Percentiles rank a stretch among this genome's conserved stretches.
These are phyloP conservation scores for Pholis gunnellus DNA, from an alignment of 2,113 vertebrate species.

Conservation along the genomic window DNA sequence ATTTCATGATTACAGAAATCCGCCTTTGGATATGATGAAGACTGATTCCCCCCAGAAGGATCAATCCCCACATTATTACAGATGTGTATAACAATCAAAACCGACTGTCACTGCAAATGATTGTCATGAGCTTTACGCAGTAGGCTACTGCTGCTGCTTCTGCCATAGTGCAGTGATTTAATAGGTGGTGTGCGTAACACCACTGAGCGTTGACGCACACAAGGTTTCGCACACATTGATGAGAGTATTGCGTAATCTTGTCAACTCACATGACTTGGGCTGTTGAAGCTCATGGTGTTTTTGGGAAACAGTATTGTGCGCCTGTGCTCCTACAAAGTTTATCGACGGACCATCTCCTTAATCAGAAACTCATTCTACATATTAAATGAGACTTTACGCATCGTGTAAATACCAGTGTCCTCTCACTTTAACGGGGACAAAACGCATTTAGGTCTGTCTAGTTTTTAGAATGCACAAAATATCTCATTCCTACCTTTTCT, in stretches of 20 bases:
- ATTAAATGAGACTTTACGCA: background rate
- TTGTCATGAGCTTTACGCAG: background rate
- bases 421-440: background rate
- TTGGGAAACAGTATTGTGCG: background rate
- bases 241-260: background rate
- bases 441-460: background rate
- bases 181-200: no score
- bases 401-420: background rate
- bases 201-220: background rate
- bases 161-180: no score
- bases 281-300: background rate
- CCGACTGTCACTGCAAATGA: no score
- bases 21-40: background rate
- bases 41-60: background rate
- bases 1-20: no score
- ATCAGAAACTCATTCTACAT: no score
- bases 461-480: background rate
- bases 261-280: background rate
- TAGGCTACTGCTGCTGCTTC: background rate
- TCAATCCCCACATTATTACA: background rate
- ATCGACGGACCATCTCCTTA: background rate
- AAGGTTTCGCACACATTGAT: background rate
- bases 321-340: background rate
- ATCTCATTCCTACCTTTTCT: conserved; percentile 25
- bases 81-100: background rate